Evolutionary conservation across 2,888 invertebrate genomes (phyloP).

Genomic region (Athripsodes cinereus): DNA sequence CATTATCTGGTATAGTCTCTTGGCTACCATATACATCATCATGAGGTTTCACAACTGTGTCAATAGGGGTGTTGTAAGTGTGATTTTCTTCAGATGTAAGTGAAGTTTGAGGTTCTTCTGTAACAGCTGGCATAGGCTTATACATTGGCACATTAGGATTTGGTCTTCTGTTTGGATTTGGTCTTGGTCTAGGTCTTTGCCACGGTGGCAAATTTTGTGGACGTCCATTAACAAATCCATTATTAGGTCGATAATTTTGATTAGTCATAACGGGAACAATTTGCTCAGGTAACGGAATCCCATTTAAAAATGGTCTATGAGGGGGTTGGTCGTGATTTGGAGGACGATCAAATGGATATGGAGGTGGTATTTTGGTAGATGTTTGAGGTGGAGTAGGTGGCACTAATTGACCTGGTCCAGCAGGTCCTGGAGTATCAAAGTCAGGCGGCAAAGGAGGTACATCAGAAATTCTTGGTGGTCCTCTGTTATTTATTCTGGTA

Average conservation of each 20-base stretch:
- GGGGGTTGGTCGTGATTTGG: conserved; percentile 44
- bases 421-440: conserved; percentile 41
- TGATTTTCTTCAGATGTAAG: conserved; percentile 32
- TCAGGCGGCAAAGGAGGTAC: conserved; percentile 65
- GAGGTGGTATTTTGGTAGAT: conserved; percentile 54
- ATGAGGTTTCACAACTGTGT: conserved; percentile 7
- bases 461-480: conserved; percentile 80
- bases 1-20: conserved; percentile 6
- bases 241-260: conserved; percentile 46
- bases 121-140: conserved; percentile 53
- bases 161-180: conserved; percentile 43
- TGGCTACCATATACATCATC: conserved; percentile 10
- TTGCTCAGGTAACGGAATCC: conserved; percentile 68
- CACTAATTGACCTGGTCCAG: conserved; percentile 38
- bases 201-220: conserved; percentile 57
- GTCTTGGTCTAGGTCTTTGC: conserved; percentile 56
- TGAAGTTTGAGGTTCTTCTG: conserved; percentile 34
- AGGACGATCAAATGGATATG: conserved; percentile 72
- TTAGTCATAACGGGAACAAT: conserved; percentile 55
- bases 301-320: conserved; percentile 56
- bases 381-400: conserved; percentile 44
- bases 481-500: conserved; percentile 82
- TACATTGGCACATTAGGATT: conserved; percentile 55
- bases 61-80: conserved; percentile 27
- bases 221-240: conserved; percentile 37